These are phyloP conservation scores for Rhopilema esculentum DNA, from an alignment of 30 jellyfish, hydroid and myxozoan species.

Conservation along the genomic window DNA sequence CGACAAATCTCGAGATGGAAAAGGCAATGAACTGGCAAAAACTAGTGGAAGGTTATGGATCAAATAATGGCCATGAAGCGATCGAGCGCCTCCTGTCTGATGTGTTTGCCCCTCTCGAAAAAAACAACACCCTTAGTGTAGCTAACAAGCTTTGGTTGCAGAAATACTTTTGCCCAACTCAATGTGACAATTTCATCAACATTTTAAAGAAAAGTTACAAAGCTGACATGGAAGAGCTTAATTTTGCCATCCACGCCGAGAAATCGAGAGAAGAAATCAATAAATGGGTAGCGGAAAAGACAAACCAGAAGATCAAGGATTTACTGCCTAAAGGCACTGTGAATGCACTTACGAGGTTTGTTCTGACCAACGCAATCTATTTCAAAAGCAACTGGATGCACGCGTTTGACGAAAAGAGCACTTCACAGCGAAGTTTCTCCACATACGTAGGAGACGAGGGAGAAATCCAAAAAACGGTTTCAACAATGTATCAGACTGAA, in stretches of 20 bases:
- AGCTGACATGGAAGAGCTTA: slow-evolving; percentile 39
- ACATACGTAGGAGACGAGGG: slow-evolving; percentile 15
- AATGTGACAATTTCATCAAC: slow-evolving; percentile 26
- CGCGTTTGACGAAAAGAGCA: slow-evolving; percentile 39
- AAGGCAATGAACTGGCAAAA: slow-evolving; percentile 42
- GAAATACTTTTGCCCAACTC: slow-evolving; percentile 30
- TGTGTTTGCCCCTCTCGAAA: slow-evolving; percentile 31
- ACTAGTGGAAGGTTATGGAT: slow-evolving; percentile 7
- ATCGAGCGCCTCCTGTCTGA: slow-evolving; percentile 11
- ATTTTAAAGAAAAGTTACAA: slow-evolving; percentile 9
- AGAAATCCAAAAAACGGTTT: slow-evolving; percentile 10
- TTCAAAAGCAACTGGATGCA: slow-evolving; percentile 71
- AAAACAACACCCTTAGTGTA: slow-evolving; percentile 39
- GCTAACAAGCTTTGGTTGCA: slow-evolving; percentile 87
- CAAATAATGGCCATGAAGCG: slow-evolving; percentile 26
- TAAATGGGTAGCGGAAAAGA: slow-evolving; percentile 74
- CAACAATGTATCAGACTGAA: slow-evolving; percentile 63
- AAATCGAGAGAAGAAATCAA: slow-evolving; percentile 47
- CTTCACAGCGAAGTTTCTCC: slow-evolving; percentile 19
- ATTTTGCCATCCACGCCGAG: slow-evolving; percentile 54
- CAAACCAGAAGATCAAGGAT: slow-evolving; percentile 57
- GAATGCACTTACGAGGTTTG: slow-evolving; percentile 55
- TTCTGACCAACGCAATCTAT: slow-evolving; percentile 72
- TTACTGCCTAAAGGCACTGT: slow-evolving; percentile 61
- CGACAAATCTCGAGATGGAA: slow-evolving; percentile 63